phyloP scores from a whole-genome alignment of 2,113 vertebrate genomes.

The Lagopus muta region DNA sequence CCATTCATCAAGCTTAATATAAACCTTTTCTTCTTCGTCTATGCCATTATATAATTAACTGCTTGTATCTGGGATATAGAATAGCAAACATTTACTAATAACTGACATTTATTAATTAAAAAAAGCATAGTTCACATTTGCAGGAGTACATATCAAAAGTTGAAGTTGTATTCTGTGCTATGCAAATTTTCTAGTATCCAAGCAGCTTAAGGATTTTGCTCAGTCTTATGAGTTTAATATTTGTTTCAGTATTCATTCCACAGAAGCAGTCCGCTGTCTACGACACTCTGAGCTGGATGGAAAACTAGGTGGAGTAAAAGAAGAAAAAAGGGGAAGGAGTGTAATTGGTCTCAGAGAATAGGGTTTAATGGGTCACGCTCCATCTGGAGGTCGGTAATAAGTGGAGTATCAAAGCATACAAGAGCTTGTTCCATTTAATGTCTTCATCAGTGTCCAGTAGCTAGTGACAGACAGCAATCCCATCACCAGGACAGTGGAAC shows the following conservation, averaged over 20 bases:
- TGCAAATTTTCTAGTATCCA: neutral
- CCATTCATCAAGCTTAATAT: neutral
- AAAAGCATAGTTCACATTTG: neutral
- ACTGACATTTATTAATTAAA: neutral
- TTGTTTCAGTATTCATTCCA: neutral
- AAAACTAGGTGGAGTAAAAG: neutral
- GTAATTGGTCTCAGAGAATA: neutral
- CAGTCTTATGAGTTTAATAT: neutral
- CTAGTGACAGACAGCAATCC: neutral
- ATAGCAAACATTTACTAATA: neutral
- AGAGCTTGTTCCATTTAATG: neutral
- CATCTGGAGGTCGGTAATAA: neutral
- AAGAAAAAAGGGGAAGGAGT: accelerated
- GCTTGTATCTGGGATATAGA: neutral
- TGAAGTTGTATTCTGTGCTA: neutral
- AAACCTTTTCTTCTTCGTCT: neutral
- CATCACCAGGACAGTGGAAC: accelerated
- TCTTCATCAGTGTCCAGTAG: neutral
- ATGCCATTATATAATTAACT: neutral
- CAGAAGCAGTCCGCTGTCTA: neutral
- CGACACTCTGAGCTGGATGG: neutral
- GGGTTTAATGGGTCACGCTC: neutral
- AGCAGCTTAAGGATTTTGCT: neutral
- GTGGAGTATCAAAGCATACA: neutral
- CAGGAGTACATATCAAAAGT: neutral